Conservation (phyloP, 2,797 vertebrate species). For the Urocyon cinereoargenteus region DNA sequence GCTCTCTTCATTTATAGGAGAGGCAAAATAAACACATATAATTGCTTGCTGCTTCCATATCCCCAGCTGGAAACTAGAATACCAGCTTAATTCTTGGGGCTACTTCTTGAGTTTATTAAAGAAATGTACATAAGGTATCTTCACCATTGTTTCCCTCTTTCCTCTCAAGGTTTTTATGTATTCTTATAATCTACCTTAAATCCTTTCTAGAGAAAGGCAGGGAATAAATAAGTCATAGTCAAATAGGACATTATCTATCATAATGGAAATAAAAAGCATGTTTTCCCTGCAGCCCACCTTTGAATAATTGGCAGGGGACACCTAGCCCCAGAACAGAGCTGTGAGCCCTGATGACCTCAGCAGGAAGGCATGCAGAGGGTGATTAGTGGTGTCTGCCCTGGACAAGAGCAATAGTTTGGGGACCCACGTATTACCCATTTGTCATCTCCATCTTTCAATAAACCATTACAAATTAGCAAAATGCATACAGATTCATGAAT, state of each 20-base stretch:
- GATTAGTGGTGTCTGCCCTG: background rate
- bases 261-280: background rate
- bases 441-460: background rate
- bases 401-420: background rate
- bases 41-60: slow-evolving; percentile 46
- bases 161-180: background rate
- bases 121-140: background rate
- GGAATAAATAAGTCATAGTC: background rate
- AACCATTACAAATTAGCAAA: background rate
- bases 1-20: slow-evolving; percentile 53
- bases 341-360: background rate
- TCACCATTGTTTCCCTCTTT: background rate
- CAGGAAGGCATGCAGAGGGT: background rate
- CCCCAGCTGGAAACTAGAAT: slow-evolving; percentile 45
- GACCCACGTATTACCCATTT: background rate
- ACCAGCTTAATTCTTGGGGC: slow-evolving; percentile 43
- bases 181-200: background rate
- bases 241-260: background rate
- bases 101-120: slow-evolving; percentile 16
- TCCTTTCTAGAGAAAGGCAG: background rate
- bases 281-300: background rate
- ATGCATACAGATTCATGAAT: background rate
- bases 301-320: background rate
- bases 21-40: slow-evolving; percentile 16
- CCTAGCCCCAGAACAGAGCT: background rate